Evolutionary conservation across 2,888 invertebrate species (phyloP).

Genomic region (Machimus atricapillus): DNA sequence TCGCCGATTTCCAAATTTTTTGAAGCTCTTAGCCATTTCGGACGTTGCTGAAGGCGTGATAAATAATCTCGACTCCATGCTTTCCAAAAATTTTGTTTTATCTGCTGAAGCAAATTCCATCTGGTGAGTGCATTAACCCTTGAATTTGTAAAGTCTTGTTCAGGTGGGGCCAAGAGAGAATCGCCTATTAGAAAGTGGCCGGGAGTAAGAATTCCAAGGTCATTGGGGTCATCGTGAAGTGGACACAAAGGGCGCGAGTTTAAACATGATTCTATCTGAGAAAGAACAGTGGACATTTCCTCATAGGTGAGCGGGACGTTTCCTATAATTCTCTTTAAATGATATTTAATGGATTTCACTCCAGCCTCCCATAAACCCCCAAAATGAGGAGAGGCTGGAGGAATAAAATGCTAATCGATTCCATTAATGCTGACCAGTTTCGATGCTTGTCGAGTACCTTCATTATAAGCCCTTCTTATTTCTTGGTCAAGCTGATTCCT

Average conservation of each 20-base stretch:
- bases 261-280: not conserved
- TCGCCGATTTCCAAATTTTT: too few species aligned
- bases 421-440: not conserved
- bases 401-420: constrained; percentile 52
- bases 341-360: not conserved
- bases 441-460: not conserved
- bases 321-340: not conserved
- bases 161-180: not conserved
- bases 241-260: too few species aligned
- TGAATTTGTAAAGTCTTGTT: too few species aligned
- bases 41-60: too few species aligned
- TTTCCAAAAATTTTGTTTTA: too few species aligned
- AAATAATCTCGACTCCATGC: too few species aligned
- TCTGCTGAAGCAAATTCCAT: too few species aligned
- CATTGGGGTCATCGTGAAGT: too few species aligned
- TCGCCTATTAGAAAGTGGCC: not conserved
- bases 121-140: too few species aligned
- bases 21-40: too few species aligned
- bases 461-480: not conserved
- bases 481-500: not conserved
- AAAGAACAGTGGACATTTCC: constrained; percentile 20
- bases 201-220: too few species aligned
- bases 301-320: constrained; percentile 4
- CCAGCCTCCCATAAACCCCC: too few species aligned
- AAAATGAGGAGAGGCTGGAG: not conserved